Conservation (phyloP, 2,113 vertebrate genomes). For the Lepidothrix coronata region DNA sequence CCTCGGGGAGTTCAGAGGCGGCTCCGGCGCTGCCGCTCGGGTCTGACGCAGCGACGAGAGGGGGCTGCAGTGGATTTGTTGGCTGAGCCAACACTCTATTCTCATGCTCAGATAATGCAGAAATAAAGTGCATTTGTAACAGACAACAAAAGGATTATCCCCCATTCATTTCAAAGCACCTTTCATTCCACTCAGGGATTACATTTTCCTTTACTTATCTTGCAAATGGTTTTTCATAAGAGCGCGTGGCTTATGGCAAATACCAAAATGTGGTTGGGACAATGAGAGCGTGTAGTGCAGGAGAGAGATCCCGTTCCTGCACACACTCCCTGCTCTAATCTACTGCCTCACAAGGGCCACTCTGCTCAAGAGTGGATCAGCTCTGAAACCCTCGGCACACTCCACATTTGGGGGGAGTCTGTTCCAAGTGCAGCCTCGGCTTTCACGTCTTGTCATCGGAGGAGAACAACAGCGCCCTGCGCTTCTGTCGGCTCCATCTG, state of each 20-base stretch:
- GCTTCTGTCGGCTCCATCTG: not conserved
- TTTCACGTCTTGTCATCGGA: not conserved
- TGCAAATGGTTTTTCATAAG: slow-evolving; percentile 74
- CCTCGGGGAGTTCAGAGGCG: not conserved
- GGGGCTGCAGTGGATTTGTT: slow-evolving; percentile 64
- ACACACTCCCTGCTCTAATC: not conserved
- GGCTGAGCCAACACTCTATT: slow-evolving; percentile 56
- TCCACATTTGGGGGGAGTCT: not conserved
- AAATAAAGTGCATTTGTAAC: slow-evolving; percentile 80
- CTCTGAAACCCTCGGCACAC: not conserved
- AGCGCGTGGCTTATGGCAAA: slow-evolving; percentile 67
- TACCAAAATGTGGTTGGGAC: slow-evolving; percentile 56
- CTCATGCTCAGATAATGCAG: slow-evolving; percentile 75
- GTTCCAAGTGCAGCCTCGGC: not conserved
- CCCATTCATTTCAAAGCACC: slow-evolving; percentile 79
- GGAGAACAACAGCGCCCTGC: not conserved
- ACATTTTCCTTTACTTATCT: slow-evolving; percentile 83
- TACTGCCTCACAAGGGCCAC: not conserved
- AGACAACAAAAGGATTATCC: slow-evolving; percentile 82
- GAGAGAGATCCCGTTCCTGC: not conserved
- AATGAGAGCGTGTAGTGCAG: slow-evolving; percentile 32
- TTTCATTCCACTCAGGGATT: slow-evolving; percentile 79
- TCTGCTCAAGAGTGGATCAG: not conserved
- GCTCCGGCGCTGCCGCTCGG: not conserved
- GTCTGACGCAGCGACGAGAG: slow-evolving; percentile 29